phyloP scores from a whole-genome alignment of 2,113 vertebrate genomes.

The Chauna torquata region DNA sequence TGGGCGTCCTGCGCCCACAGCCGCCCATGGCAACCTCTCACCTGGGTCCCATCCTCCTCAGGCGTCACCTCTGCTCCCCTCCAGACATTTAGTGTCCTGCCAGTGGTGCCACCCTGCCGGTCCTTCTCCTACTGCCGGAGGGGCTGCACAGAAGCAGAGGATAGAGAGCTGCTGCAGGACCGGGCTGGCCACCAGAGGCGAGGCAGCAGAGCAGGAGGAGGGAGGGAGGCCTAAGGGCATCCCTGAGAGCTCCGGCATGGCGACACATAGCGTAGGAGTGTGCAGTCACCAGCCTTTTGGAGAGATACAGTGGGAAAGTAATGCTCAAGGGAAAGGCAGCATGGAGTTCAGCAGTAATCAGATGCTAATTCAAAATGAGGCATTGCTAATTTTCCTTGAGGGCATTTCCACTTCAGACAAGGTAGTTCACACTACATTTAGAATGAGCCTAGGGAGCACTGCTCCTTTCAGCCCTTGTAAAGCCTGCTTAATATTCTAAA shows the following conservation, averaged over 20 bases:
- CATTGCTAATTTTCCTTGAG: background rate
- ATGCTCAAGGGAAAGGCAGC: background rate
- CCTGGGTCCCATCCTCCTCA: background rate
- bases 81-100: background rate
- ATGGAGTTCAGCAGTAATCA: background rate
- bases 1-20: background rate
- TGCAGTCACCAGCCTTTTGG: background rate
- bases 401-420: background rate
- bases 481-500: background rate
- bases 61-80: background rate
- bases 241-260: background rate
- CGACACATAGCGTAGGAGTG: background rate
- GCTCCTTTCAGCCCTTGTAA: background rate
- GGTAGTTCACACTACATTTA: background rate
- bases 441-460: background rate
- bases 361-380: background rate
- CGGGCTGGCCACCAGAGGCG: fast-evolving
- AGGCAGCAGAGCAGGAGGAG: background rate
- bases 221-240: background rate
- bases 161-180: background rate
- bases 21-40: background rate
- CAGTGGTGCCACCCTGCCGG: background rate
- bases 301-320: background rate
- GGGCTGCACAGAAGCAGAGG: fast-evolving
- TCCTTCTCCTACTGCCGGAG: background rate